Evolutionary conservation across 1,140 invertebrate genomes (phyloP), one percentile per base, ranked within the genome.

Genomic region (Drosophila nasuta): DNA sequence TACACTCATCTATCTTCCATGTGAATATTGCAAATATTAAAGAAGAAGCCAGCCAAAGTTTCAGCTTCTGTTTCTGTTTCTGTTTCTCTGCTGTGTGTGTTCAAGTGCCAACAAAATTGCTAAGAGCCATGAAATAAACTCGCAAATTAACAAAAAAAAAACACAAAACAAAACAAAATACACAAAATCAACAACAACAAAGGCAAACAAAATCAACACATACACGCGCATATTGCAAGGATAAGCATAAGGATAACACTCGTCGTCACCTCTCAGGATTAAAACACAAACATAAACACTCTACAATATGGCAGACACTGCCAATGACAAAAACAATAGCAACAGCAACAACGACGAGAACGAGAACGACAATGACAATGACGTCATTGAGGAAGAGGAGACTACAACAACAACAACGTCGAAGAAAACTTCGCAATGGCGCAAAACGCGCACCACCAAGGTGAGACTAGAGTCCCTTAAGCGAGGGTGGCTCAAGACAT

Each of bases 401-500:
- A 79, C 78, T 35, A 86, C 82, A 45, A 90, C 81, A 20, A 79
- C 79, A 45, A 90, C 79, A 41, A 90, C 82, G 17, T 76, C 80
- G 51, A 86, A 82, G 72, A 87, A 82, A 73, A 90, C 86, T 73
- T 91, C 91, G 58, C 77, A 91, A 74, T 92, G 91, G 91, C 87
- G 72, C 60, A 92, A 92, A 75, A 92, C 87, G 58, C 91, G 87
- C 77, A 75, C 91, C 69, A 86, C 91, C 63, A 92, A 90, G 86
- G 86, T 88, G 82, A 75, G 81, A 41, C 17, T 57, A 28, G 63
- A 5, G 30, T 51, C 10, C 25, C n/a, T 49, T 35, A 20, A 25
- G 56, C 54, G 65, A 74, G 57, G 57, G 49, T 8, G 17, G 64
- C 13, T 67, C 8, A 7, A 28, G 7, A 38, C 43, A 25, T 57